Conservation (phyloP, 2,113 vertebrate species). For the Callipepla californica region DNA sequence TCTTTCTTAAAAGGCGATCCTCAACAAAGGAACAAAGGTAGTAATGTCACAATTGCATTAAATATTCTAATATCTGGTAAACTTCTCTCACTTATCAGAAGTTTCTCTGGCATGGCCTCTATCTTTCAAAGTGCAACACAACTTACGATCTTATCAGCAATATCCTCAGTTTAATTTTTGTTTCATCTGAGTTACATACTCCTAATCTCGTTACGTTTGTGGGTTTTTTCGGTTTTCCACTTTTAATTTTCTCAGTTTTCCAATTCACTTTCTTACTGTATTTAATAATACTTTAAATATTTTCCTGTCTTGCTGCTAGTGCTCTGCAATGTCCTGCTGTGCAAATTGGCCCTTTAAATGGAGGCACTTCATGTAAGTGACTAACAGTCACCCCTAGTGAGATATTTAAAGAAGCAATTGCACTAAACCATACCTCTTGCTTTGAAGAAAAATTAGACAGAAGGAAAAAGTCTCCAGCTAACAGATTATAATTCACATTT, state of each 20-base stretch:
- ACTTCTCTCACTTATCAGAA: not conserved
- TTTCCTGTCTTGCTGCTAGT: not conserved
- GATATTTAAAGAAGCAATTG: slow-evolving; percentile 56
- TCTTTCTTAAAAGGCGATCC: not conserved
- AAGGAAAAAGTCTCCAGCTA: slow-evolving; percentile 28
- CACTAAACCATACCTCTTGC: slow-evolving; percentile 17
- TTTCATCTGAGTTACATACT: not conserved
- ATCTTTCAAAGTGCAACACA: not conserved
- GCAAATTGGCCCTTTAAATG: slow-evolving; percentile 39
- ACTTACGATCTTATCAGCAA: not conserved
- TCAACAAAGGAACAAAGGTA: not conserved
- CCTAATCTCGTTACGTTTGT: not conserved
- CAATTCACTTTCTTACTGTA: not conserved
- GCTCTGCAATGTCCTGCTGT: slow-evolving; percentile 38
- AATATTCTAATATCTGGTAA: not conserved
- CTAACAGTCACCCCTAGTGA: slow-evolving; percentile 51
- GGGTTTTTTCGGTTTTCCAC: not conserved
- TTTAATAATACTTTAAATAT: slow-evolving; percentile 51
- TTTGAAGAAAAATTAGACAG: slow-evolving; percentile 40
- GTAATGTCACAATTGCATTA: not conserved
- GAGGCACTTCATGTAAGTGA: slow-evolving; percentile 19
- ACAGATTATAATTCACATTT: slow-evolving; percentile 5
- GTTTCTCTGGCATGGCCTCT: not conserved
- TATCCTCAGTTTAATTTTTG: not conserved
- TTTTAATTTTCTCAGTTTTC: not conserved